Evolutionary conservation across 1,140 invertebrate genomes (phyloP).

Genomic region (Chironomus tepperi): DNA sequence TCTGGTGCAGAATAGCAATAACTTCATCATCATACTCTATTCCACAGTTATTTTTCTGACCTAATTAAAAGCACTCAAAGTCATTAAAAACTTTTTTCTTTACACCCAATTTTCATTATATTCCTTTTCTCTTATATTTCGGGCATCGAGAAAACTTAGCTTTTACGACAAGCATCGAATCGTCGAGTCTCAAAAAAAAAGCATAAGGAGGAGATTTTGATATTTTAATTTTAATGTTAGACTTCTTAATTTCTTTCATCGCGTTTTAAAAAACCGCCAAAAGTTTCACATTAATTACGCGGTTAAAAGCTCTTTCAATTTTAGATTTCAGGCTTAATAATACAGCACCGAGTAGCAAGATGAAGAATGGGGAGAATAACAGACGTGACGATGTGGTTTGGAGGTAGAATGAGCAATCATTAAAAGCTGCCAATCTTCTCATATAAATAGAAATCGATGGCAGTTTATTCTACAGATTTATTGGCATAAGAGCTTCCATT

Average conservation of each 20-base stretch:
- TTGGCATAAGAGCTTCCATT: not conserved
- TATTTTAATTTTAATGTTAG: not conserved
- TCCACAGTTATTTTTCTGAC: not conserved
- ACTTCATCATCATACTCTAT: not conserved
- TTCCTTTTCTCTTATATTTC: too few relatives aligned
- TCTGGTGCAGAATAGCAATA: not conserved
- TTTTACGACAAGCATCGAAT: too few relatives aligned
- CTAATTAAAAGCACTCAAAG: slow-evolving; percentile 8
- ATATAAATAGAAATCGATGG: not conserved
- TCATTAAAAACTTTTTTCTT: not conserved
- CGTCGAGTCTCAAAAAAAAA: not conserved
- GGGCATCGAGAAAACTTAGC: too few relatives aligned
- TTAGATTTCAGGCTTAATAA: not conserved
- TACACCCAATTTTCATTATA: too few relatives aligned
- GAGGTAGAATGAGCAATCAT: not conserved
- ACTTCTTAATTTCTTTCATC: not conserved
- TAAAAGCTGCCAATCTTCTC: slow-evolving; percentile 8
- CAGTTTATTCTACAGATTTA: not conserved
- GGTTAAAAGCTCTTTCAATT: not conserved
- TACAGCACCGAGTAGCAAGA: not conserved
- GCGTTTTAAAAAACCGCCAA: not conserved
- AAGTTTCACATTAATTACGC: slow-evolving; percentile 13
- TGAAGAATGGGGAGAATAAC: not conserved
- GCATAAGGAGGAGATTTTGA: not conserved
- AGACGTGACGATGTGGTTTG: not conserved